Evolutionary conservation across 2,888 invertebrate species (phyloP).

Genomic region (Cylloceria caligata): DNA sequence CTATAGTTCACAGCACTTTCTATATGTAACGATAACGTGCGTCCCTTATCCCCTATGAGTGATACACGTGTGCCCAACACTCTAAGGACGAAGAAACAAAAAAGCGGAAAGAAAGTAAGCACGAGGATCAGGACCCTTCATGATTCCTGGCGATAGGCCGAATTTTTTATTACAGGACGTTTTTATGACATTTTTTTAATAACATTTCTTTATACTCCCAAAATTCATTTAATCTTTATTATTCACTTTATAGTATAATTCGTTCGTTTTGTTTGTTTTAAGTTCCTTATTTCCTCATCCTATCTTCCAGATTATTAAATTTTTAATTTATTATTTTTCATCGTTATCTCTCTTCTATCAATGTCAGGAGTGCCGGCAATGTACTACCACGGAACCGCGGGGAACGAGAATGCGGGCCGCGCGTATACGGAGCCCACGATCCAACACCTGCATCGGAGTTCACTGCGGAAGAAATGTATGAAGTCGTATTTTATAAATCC

Average conservation of each 20-base stretch:
- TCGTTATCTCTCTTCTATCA: slow-evolving; percentile 77
- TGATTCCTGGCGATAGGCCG: slow-evolving; percentile 27
- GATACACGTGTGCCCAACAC: slow-evolving; percentile 53
- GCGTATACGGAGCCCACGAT: slow-evolving; percentile 81
- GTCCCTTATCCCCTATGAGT: slow-evolving; percentile 38
- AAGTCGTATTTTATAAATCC: slow-evolving; percentile 78
- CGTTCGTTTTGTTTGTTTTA: slow-evolving; percentile 18
- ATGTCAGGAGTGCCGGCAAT: slow-evolving; percentile 81
- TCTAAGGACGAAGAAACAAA: slow-evolving; percentile 21
- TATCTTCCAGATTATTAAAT: neutral
- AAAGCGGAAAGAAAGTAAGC: slow-evolving; percentile 10
- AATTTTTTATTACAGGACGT: slow-evolving; percentile 7
- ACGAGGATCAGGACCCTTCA: slow-evolving; percentile 2
- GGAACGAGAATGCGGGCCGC: slow-evolving; percentile 77
- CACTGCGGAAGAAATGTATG: slow-evolving; percentile 83
- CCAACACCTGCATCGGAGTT: slow-evolving; percentile 80
- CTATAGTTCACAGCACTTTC: slow-evolving; percentile 4
- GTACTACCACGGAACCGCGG: slow-evolving; percentile 82
- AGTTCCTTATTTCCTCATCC: slow-evolving; percentile 14
- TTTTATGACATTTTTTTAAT: neutral
- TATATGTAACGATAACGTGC: slow-evolving; percentile 3
- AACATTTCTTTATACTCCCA: neutral
- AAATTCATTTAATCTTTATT: neutral
- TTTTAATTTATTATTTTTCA: slow-evolving; percentile 53
- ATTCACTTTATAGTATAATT: neutral